phyloP scores from a whole-genome alignment of 2,888 invertebrate species.

The Clanis bilineata region DNA sequence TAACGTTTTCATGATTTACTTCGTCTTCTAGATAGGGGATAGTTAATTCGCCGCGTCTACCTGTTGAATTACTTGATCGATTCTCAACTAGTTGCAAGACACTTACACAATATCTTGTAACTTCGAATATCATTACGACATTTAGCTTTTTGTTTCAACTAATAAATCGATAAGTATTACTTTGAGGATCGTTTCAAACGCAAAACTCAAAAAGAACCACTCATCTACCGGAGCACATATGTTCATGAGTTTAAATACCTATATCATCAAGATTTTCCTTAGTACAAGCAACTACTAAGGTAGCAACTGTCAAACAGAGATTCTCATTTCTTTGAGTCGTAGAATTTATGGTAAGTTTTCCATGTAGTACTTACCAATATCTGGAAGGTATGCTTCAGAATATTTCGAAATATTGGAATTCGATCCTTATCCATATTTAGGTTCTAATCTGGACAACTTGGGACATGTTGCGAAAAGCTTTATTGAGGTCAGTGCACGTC shows the following conservation, averaged over 20 bases:
- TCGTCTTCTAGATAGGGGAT: constrained; percentile 1
- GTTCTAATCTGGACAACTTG: neutral
- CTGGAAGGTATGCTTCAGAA: neutral
- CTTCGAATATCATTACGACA: neutral
- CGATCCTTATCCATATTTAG: neutral
- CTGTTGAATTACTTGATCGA: constrained; percentile 13
- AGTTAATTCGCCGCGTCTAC: constrained; percentile 11
- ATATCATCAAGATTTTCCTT: no score
- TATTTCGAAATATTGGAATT: neutral
- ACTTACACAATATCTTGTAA: neutral
- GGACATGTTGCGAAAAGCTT: neutral
- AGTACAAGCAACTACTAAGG: neutral
- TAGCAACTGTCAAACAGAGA: neutral
- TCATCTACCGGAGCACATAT: neutral
- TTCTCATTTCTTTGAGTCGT: neutral
- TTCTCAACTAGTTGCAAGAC: constrained; percentile 8
- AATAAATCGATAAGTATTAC: no score
- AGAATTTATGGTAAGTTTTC: neutral
- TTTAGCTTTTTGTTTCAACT: neutral
- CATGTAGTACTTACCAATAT: no score
- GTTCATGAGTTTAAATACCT: neutral
- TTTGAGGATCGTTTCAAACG: neutral
- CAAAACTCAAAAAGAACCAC: neutral
- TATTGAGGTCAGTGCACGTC: constrained; percentile 4
- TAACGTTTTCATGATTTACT: constrained; percentile 67